Evolutionary conservation across 1,140 invertebrate species (phyloP).

Genomic region (Anastatus disparis): DNA sequence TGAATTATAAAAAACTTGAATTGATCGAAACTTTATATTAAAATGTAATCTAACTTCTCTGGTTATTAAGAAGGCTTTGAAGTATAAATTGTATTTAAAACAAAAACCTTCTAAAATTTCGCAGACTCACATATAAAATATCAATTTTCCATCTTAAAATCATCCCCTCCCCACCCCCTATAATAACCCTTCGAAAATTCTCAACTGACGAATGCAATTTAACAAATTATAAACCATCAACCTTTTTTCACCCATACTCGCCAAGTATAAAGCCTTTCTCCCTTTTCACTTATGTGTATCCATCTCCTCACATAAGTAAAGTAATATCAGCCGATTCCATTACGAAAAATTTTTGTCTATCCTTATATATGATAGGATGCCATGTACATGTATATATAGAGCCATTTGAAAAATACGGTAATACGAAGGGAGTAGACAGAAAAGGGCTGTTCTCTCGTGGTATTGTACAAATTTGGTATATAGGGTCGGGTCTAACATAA

Average conservation of each 20-base stretch:
- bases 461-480: constrained; percentile 11
- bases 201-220: neutral
- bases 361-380: neutral
- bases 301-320: constrained; percentile 21
- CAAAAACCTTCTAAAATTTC: no score
- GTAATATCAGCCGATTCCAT: constrained; percentile 37
- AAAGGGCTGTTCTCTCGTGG: neutral
- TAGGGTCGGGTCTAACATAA: constrained; percentile 22
- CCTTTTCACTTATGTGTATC: no score
- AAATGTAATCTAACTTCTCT: no score
- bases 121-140: no score
- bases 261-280: no score
- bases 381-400: neutral
- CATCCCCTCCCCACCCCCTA: no score
- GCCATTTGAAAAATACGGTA: no score
- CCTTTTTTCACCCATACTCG: no score
- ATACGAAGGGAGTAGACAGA: constrained; percentile 20
- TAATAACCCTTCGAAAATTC: no score
- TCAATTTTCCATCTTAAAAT: no score
- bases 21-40: neutral
- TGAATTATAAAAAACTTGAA: neutral
- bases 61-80: no score
- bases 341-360: constrained; percentile 26
- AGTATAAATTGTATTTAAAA: no score
- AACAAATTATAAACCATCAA: constrained; percentile 18